Evolutionary conservation across 1,140 invertebrate genomes (phyloP).

Genomic region (Drosophila orena): DNA sequence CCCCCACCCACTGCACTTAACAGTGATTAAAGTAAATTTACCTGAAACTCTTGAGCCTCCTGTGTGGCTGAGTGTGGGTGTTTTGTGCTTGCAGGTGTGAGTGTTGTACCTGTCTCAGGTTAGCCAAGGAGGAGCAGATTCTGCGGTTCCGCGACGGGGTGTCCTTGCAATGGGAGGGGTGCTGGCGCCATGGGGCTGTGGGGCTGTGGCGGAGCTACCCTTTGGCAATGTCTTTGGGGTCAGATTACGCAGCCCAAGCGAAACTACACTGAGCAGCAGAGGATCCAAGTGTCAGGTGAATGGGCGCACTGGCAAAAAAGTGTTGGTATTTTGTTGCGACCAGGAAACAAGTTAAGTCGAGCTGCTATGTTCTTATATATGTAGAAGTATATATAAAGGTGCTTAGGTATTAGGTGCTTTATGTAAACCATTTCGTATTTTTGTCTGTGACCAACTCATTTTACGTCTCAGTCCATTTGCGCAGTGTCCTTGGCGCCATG

Average conservation of each 20-base stretch:
- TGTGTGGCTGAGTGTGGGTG: conserved; percentile 16
- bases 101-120: conserved; percentile 65
- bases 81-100: conserved; percentile 27
- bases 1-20: conserved; percentile 55
- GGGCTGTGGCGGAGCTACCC: conserved; percentile 4
- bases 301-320: not conserved
- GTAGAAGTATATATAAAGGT: no score
- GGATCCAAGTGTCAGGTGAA: not conserved
- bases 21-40: conserved; percentile 83
- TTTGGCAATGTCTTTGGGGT: conserved; percentile 46
- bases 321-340: not conserved
- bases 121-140: conserved; percentile 62
- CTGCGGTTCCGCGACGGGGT: conserved; percentile 31
- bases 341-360: not conserved
- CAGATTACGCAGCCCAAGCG: conserved; percentile 33
- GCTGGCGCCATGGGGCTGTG: not conserved
- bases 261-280: conserved; percentile 35
- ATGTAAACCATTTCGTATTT: no score
- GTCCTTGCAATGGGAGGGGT: not conserved
- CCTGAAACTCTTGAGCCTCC: conserved; percentile 64
- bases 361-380: not conserved
- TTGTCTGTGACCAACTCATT: not conserved
- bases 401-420: no score
- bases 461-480: not conserved
- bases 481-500: conserved; percentile 5